Percentiles rank a stretch among this genome's conserved stretches.
Evolutionary conservation across 1,140 invertebrate genomes (phyloP).

Genomic region (Battus philenor): DNA sequence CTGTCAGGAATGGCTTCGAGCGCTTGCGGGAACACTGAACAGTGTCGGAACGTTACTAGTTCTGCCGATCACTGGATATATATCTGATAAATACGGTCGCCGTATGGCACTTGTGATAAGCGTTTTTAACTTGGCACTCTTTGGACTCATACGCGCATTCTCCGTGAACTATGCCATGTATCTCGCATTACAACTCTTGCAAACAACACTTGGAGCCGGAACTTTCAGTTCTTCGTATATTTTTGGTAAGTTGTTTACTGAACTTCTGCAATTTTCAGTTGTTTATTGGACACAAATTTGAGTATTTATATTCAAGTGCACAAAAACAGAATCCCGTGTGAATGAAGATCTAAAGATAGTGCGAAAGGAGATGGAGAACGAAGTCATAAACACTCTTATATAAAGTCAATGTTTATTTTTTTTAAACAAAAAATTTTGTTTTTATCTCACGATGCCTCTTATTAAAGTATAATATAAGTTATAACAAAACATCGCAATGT

Average conservation of each 20-base stretch:
- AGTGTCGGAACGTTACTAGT: constrained; percentile 56
- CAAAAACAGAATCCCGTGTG: no score
- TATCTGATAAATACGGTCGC: constrained; percentile 79
- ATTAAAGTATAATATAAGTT: no score
- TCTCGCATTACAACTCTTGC: constrained; percentile 78
- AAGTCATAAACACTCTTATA: no score
- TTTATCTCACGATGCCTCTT: no score
- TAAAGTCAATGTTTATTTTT: no score
- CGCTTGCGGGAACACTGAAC: constrained; percentile 38
- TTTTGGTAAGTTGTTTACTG: constrained; percentile 40
- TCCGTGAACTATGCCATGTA: constrained; percentile 81
- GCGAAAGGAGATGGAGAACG: no score
- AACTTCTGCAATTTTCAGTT: no score
- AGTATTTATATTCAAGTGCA: no score
- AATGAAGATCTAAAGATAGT: no score
- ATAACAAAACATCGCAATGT: no score
- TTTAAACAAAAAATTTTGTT: no score
- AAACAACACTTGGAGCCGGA: constrained; percentile 72
- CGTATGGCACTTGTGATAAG: constrained; percentile 80
- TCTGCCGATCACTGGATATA: constrained; percentile 70
- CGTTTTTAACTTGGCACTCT: constrained; percentile 67
- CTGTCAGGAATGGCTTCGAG: constrained; percentile 48
- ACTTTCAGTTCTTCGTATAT: constrained; percentile 63
- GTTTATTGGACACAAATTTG: no score
- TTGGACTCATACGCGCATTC: constrained; percentile 80